Percentiles rank a stretch among this genome's conserved stretches.
phyloP scores from a whole-genome alignment of 2,888 invertebrate species.

The Amaurobius ferox region DNA sequence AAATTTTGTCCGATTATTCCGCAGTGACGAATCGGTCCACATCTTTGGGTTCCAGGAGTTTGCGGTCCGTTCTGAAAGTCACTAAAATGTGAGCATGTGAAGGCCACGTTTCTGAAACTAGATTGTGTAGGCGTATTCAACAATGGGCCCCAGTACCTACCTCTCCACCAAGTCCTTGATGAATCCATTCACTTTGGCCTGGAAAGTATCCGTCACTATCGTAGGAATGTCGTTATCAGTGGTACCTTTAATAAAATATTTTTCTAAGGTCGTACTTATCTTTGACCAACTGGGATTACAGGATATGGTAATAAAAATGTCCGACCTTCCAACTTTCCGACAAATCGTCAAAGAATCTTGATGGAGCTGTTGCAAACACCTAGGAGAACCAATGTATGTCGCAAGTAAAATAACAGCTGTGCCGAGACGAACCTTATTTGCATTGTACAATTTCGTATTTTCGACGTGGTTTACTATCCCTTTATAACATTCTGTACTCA shows the following conservation, averaged over 20 bases:
- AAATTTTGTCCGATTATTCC: too few relatives aligned
- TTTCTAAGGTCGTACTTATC: background rate
- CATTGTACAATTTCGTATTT: slow-evolving; percentile 15
- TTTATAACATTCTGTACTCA: slow-evolving; percentile 18
- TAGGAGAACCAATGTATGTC: background rate
- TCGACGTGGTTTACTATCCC: slow-evolving; percentile 26
- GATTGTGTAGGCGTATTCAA: too few relatives aligned
- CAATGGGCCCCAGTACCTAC: too few relatives aligned
- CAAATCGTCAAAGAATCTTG: slow-evolving; percentile 11
- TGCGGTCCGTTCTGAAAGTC: too few relatives aligned
- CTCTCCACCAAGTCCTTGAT: slow-evolving; percentile 3
- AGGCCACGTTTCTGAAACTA: too few relatives aligned
- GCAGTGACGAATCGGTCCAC: too few relatives aligned
- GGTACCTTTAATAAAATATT: background rate
- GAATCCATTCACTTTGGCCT: background rate
- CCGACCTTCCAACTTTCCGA: slow-evolving; percentile 17
- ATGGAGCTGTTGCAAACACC: slow-evolving; percentile 3
- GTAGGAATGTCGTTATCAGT: slow-evolving; percentile 15
- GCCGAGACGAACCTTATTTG: slow-evolving; percentile 13
- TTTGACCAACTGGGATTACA: slow-evolving; percentile 8
- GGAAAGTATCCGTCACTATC: background rate
- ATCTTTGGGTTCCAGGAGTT: too few relatives aligned
- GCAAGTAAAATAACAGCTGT: background rate
- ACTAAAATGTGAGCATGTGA: too few relatives aligned
- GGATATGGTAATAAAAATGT: background rate